These are phyloP conservation scores for Gymnodraco acuticeps DNA, from an alignment of 2,797 vertebrate genomes.

Conservation along the genomic window DNA sequence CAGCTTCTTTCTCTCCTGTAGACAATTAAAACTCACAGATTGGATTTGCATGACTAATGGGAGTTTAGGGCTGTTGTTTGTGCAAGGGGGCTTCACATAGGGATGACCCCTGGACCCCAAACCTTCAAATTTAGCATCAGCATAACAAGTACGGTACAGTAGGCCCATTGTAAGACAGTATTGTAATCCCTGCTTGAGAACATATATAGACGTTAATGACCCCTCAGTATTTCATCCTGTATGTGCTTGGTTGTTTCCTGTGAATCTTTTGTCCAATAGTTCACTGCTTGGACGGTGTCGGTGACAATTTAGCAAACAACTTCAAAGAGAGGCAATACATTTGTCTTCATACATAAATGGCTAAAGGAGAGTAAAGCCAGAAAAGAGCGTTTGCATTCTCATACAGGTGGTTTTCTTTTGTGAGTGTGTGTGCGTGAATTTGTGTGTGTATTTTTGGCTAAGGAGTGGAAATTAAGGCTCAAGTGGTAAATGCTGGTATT, in stretches of 20 bases:
- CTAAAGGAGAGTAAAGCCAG: background rate
- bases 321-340: no score
- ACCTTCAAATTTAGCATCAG: conserved; percentile 80
- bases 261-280: background rate
- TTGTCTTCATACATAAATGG: background rate
- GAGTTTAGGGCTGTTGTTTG: conserved; percentile 85
- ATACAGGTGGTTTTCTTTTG: no score
- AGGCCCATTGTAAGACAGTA: background rate
- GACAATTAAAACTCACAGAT: conserved; percentile 91
- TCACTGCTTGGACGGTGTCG: background rate
- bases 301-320: background rate
- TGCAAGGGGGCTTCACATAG: conserved; percentile 87
- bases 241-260: background rate
- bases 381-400: conserved; percentile 1
- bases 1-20: conserved; percentile 84
- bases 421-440: conserved; percentile 53
- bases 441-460: conserved; percentile 72
- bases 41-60: conserved; percentile 97
- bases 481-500: conserved; percentile 91
- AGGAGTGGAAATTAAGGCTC: conserved; percentile 87
- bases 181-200: conserved; percentile 20
- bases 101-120: conserved; percentile 87
- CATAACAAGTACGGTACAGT: conserved; percentile 56
- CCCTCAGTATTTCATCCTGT: background rate
- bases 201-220: background rate